phyloP scores from a whole-genome alignment of 2,888 invertebrate species.

The Candidula unifasciata region DNA sequence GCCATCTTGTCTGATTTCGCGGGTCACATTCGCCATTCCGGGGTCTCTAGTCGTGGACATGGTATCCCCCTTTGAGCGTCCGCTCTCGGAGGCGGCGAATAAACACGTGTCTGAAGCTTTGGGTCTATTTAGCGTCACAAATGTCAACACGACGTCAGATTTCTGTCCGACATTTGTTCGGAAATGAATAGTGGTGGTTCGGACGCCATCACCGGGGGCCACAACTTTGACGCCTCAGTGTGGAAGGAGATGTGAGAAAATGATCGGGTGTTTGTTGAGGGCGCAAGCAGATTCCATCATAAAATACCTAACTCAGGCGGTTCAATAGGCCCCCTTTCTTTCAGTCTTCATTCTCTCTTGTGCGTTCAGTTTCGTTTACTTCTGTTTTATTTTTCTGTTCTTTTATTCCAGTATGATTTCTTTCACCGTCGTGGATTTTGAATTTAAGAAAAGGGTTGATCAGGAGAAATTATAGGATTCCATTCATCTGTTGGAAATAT shows the following conservation, averaged over 20 bases:
- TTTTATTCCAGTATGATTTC: background rate
- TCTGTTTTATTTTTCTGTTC: background rate
- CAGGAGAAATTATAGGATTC: too few species aligned
- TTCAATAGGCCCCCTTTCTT: background rate
- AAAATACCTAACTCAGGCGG: too few species aligned
- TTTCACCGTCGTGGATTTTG: too few species aligned
- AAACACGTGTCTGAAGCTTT: conserved; percentile 52
- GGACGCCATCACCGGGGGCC: background rate
- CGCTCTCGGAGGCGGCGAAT: conserved; percentile 26
- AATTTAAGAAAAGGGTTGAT: too few species aligned
- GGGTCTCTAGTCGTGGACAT: conserved; percentile 36
- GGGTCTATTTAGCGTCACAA: conserved; percentile 52
- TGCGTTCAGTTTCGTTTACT: conserved; percentile 1
- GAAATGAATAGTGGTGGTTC: conserved; percentile 50
- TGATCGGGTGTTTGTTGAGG: too few species aligned
- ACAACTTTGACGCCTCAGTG: background rate
- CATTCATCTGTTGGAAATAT: too few species aligned
- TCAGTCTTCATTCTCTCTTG: background rate
- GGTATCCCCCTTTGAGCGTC: conserved; percentile 51
- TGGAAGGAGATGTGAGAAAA: too few species aligned
- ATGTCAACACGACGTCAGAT: conserved; percentile 54
- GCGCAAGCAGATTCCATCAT: too few species aligned
- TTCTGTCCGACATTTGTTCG: conserved; percentile 49
- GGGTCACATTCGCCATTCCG: conserved; percentile 27
- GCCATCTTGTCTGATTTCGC: conserved; percentile 12